Evolutionary conservation across 2,797 vertebrate species (phyloP).

Genomic region (Falco concolor): DNA sequence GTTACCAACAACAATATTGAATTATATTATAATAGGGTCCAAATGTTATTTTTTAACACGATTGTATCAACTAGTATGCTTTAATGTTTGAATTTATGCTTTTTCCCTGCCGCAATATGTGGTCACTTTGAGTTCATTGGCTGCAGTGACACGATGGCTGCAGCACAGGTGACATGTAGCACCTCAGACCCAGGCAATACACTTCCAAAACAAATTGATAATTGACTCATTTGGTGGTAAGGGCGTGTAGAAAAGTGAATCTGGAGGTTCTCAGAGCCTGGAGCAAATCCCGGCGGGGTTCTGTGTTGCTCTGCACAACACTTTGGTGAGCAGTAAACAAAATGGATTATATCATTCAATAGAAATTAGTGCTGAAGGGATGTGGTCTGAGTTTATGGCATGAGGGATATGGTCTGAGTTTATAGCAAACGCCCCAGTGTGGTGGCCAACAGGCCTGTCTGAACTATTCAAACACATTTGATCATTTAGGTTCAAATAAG

Average conservation of each 20-base stretch:
- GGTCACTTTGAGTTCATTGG: fast-evolving
- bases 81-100: background rate
- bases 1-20: background rate
- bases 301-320: fast-evolving
- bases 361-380: background rate
- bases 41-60: background rate
- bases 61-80: background rate
- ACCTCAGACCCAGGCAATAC: fast-evolving
- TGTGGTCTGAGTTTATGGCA: background rate
- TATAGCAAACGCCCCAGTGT: background rate
- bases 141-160: fast-evolving
- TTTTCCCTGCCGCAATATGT: background rate
- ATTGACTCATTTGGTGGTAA: fast-evolving
- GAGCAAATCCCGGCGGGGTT: background rate
- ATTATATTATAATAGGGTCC: background rate
- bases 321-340: background rate
- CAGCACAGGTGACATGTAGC: fast-evolving
- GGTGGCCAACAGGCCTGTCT: background rate
- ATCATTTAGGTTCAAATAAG: background rate
- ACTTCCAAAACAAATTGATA: background rate
- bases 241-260: background rate
- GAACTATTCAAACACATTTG: background rate
- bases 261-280: background rate
- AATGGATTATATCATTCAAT: fast-evolving
- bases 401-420: background rate